Evolutionary conservation across 2,113 vertebrate genomes (phyloP).

Genomic region (Mormyrus iriodes): DNA sequence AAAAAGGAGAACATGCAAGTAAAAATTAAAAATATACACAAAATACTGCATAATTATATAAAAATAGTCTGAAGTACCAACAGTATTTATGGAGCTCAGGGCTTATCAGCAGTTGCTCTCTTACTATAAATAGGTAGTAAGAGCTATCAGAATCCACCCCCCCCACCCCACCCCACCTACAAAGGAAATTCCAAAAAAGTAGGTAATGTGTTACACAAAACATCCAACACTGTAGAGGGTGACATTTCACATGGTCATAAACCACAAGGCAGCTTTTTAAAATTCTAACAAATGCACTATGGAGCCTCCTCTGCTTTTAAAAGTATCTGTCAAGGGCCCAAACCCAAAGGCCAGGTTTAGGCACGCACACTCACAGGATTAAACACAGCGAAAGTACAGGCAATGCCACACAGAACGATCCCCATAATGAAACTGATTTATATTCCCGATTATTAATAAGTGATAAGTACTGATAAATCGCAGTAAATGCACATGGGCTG

Average conservation of each 20-base stretch:
- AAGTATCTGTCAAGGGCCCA: background rate
- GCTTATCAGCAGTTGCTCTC: constrained; percentile 19
- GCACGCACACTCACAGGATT: background rate
- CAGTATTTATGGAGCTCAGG: background rate
- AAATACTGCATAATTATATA: constrained; percentile 10
- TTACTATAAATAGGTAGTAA: background rate
- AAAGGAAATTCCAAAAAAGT: constrained; percentile 12
- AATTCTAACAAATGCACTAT: background rate
- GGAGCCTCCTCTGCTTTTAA: no score
- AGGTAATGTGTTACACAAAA: background rate
- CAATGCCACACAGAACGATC: background rate
- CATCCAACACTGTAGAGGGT: background rate
- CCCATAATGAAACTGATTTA: background rate
- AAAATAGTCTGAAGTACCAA: background rate
- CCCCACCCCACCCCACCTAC: constrained; percentile 18
- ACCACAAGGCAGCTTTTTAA: background rate
- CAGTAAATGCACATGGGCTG: background rate
- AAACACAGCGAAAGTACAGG: background rate
- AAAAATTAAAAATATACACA: constrained; percentile 39
- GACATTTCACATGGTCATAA: background rate
- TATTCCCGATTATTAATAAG: background rate
- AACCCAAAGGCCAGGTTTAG: background rate
- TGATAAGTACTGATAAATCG: background rate
- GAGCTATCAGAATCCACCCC: constrained; percentile 22
- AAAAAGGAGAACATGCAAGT: constrained; percentile 32